phyloP scores from a whole-genome alignment of 2,113 vertebrate species.

The Speoplatyrhinus poulsoni region DNA sequence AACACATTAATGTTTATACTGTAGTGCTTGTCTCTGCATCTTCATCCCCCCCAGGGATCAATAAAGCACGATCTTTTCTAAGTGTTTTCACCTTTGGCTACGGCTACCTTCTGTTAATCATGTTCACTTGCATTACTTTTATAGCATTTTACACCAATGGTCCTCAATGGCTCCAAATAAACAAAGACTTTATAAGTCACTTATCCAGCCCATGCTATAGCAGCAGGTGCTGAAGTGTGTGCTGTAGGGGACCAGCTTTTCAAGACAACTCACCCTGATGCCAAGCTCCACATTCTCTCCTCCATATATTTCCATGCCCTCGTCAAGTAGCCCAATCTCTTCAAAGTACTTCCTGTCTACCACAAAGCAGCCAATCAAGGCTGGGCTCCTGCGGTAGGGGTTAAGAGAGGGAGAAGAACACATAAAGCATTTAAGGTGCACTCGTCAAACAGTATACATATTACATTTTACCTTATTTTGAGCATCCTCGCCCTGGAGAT shows the following conservation, averaged over 20 bases:
- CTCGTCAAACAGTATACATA: background rate
- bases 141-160: too few relatives aligned
- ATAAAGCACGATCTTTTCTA: too few relatives aligned
- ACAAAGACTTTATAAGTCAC: too few relatives aligned
- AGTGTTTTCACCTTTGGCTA: too few relatives aligned
- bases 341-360: slow-evolving; percentile 78
- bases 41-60: too few relatives aligned
- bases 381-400: slow-evolving; percentile 70
- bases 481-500: background rate
- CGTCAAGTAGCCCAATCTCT: slow-evolving; percentile 77
- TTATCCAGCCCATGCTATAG: too few relatives aligned
- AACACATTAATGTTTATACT: too few relatives aligned
- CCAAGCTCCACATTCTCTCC: slow-evolving; percentile 82
- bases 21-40: too few relatives aligned
- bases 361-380: slow-evolving; percentile 78
- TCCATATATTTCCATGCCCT: slow-evolving; percentile 80
- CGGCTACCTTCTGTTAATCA: too few relatives aligned
- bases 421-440: background rate
- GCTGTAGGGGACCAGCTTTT: background rate
- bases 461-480: background rate
- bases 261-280: slow-evolving; percentile 67
- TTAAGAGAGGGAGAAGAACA: background rate
- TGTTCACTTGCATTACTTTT: too few relatives aligned
- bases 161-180: too few relatives aligned
- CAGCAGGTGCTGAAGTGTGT: background rate